Base-by-base conservation (phyloP, 2,113 vertebrate species). In the Oenanthe melanoleuca region DNA sequence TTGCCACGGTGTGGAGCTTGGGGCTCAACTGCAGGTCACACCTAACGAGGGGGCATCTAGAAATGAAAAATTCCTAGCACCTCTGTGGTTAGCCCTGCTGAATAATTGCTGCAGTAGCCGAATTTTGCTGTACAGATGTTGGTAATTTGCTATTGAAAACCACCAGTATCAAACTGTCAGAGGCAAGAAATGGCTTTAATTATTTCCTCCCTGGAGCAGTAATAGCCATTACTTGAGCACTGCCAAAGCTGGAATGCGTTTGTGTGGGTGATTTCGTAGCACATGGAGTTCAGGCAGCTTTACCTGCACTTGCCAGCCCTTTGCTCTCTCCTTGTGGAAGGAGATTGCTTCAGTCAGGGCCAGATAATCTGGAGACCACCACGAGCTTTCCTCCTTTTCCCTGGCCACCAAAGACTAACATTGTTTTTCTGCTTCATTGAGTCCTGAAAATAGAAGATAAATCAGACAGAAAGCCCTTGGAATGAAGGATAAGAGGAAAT, bases 131-230 rank as follows among this genome's bases (percentile, higher is more conserved):
- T 93, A 66, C 89, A 89, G 89, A 94, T 97, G 91, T 94, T 94
- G 91, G 93, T 93, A 94, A 95, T 95, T 98, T 97, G 86, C 93
- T 88, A 96, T 96, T 79, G 85, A 96, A 95, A 97, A 86, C 82
- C 64, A 81, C 59, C 89, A 59, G 71, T 88, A 96, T 93, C 94
- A 95, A 97, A 95, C 77, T 89, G 89, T 95, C 92, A 96, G 72
- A 95, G 64, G 83, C 94, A 93, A 93, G 96, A 96, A 95, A 95
- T 94, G 94, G 89, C 89, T 97, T 94, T 96, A 97, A 97, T 96
- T 91, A 95, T 97, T 97, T 98, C 95, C 93, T 98, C 78, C 87
- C 50, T 37, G 38, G 72, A 93, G 82, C 79, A 95, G 73, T 78
- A 96, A 96, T 89, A 86, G 84, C 78, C 77, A 89, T 94, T 88